phyloP scores from a whole-genome alignment of 2,888 invertebrate species.

The Dugesia japonica region DNA sequence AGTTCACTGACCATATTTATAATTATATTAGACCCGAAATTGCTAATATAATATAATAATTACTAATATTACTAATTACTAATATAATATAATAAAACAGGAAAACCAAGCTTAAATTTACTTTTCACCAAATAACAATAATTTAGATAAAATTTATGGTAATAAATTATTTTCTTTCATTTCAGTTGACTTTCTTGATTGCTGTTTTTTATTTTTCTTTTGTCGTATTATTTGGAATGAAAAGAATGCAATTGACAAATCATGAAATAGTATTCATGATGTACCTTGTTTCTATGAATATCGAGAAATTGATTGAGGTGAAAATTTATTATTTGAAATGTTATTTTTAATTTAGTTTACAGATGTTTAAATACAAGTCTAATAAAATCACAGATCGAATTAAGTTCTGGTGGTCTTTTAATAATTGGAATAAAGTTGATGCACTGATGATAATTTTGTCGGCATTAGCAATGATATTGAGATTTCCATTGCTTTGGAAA shows the following conservation, averaged over 20 bases:
- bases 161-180: neutral
- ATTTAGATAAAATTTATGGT: no score
- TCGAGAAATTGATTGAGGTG: neutral
- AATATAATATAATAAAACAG: no score
- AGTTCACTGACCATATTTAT: no score
- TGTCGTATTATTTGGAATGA: neutral
- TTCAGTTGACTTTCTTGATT: neutral
- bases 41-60: no score
- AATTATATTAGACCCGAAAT: no score
- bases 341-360: neutral
- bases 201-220: neutral
- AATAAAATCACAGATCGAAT: neutral
- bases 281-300: neutral
- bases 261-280: neutral
- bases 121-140: no score
- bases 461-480: neutral
- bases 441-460: neutral
- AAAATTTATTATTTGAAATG: neutral
- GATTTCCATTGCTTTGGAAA: neutral
- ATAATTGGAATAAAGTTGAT: constrained; percentile 2
- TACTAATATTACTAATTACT: no score
- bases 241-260: neutral
- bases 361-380: neutral
- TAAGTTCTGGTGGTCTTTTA: neutral
- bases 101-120: no score